Conservation (phyloP, 2,888 invertebrate genomes). For the Noctuana brunneofusca region DNA sequence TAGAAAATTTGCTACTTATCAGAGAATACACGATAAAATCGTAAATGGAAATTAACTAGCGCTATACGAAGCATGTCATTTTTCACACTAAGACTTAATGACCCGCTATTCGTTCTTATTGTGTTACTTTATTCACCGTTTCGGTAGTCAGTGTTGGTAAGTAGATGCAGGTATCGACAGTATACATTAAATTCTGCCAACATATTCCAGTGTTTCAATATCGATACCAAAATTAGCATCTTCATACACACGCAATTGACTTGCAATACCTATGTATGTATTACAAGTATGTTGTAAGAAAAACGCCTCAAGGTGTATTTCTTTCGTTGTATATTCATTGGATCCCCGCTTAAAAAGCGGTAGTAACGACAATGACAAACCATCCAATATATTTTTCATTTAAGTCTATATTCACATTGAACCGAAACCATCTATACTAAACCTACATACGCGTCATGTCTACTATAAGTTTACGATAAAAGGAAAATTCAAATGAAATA, state of each 20-base stretch:
- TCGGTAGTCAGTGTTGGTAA: neutral
- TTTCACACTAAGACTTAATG: conserved; percentile 1
- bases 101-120: neutral
- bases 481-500: neutral
- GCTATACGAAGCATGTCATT: neutral
- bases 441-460: conserved; percentile 4
- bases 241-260: no score
- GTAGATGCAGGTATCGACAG: neutral
- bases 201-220: neutral
- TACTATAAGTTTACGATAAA: conserved; percentile 3
- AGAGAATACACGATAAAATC: conserved; percentile 7
- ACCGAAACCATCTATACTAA: conserved; percentile 20
- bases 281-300: no score
- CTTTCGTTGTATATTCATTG: conserved; percentile 26
- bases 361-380: conserved; percentile 1
- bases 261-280: no score
- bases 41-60: conserved; percentile 18
- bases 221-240: neutral
- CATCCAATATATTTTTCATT: neutral
- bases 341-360: conserved; percentile 14
- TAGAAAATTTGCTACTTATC: conserved; percentile 24
- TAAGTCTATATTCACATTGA: conserved; percentile 24
- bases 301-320: neutral
- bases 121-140: neutral
- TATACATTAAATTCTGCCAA: neutral